Evolutionary conservation across 2,113 vertebrate species (phyloP).

Genomic region (Ivindomyrus marchei): DNA sequence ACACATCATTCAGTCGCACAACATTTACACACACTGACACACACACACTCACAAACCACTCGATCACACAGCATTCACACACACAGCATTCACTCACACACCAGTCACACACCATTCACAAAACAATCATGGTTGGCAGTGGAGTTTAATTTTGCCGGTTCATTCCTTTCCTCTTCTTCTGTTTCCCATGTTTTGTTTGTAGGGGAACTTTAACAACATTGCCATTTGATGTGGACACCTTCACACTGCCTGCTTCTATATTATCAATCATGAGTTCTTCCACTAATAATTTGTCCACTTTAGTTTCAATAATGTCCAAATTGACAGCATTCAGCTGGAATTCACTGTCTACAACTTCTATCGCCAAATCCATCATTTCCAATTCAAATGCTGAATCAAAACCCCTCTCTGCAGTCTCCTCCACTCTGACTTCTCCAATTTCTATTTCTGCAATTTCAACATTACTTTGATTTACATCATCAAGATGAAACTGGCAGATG

Average conservation of each 20-base stretch:
- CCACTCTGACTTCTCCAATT: no score
- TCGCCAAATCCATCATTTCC: neutral
- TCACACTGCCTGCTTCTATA: neutral
- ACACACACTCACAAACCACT: no score
- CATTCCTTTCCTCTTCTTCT: neutral
- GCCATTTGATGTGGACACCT: neutral
- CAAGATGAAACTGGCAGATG: no score
- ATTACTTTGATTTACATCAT: no score
- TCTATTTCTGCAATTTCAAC: no score
- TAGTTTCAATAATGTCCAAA: neutral
- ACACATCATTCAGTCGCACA: no score
- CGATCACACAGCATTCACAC: no score
- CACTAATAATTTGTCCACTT: neutral
- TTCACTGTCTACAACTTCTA: neutral
- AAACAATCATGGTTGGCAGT: neutral
- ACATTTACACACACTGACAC: no score
- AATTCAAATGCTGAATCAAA: neutral
- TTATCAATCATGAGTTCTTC: neutral
- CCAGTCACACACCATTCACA: no score
- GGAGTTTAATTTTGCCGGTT: neutral
- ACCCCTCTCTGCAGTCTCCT: no score
- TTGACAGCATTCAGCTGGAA: neutral
- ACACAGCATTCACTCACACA: no score
- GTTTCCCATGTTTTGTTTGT: neutral
- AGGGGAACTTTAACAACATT: neutral